Evolutionary conservation across 1,140 invertebrate species (phyloP), one percentile per base, ranked within the genome.

Genomic region (Augochlora pura): DNA sequence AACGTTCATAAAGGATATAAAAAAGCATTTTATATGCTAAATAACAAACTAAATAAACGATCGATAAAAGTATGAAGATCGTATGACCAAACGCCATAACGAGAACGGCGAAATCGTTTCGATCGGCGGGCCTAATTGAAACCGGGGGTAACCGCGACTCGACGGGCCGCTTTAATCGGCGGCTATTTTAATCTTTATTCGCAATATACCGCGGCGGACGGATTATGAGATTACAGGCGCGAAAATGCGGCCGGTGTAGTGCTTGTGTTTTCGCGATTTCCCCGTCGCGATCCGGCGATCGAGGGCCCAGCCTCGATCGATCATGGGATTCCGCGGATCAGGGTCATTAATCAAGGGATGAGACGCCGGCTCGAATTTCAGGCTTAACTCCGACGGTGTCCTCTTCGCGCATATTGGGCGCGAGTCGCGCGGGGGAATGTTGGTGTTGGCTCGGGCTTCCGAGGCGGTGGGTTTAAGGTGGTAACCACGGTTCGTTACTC

Each of bases 401-500:
- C 23, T 23, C 14, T 62, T 62, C 54, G 60, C 25, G 16, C 49
- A 59, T 72, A 78, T 73, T 59, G 59, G 42, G 32, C 12, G n/a
- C 23, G 14, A 46, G 42, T 46, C 42, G 10, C 42, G 54, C 32
- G 69, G 21, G 32, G 32, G 32, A 4, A n/a, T n/a, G 25, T 0
- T 39, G 49, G 62, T 16, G 46, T 52, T n/a, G 32, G 32, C 4
- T 1, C 32, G 32, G 32, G 32, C 32, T 32, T 32, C 32, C 32
- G 32, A 32, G 68, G 32, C 38, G 27, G 38, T 49, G 65, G 71
- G 78, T 75, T 72, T 70, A 83, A 83, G 82, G 66, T 66, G 62
- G 76, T 69, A 66, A 77, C 27, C 73, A 77, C 77, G 83, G 59
- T 77, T 85, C 77, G 82, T 85, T 84, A 81, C 77, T 65, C 74